Percentiles rank a stretch among this genome's conserved stretches.
Evolutionary conservation across 2,113 vertebrate species (phyloP).

Genomic region (Dasyurus viverrinus): DNA sequence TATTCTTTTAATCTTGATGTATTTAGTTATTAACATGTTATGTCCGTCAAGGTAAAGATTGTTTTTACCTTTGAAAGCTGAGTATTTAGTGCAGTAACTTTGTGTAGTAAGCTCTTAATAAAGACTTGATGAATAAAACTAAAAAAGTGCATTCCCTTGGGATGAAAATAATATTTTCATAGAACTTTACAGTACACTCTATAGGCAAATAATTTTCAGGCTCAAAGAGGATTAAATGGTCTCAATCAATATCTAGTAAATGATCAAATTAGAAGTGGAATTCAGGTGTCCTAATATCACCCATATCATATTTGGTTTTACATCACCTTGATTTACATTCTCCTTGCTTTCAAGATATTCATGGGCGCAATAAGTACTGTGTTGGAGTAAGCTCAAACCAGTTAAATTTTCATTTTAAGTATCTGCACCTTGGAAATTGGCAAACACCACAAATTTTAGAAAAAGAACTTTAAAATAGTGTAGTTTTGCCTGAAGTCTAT

Average conservation of each 20-base stretch:
- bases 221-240: background rate
- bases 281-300: background rate
- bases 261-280: background rate
- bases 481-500: too few species aligned
- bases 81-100: background rate
- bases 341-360: background rate
- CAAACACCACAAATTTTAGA: background rate
- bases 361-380: background rate
- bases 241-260: background rate
- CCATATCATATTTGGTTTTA: conserved; percentile 34
- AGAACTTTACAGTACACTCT: background rate
- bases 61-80: background rate
- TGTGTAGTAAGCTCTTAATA: background rate
- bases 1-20: background rate
- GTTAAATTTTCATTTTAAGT: background rate
- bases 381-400: background rate
- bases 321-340: background rate
- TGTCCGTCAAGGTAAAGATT: background rate
- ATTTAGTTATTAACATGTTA: background rate
- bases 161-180: conserved; percentile 29
- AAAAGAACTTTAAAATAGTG: too few species aligned
- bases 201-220: background rate
- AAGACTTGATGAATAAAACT: background rate
- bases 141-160: conserved; percentile 26
- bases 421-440: background rate